Evolutionary conservation across 2,113 vertebrate genomes (phyloP).

Genomic region (Pipa parva): DNA sequence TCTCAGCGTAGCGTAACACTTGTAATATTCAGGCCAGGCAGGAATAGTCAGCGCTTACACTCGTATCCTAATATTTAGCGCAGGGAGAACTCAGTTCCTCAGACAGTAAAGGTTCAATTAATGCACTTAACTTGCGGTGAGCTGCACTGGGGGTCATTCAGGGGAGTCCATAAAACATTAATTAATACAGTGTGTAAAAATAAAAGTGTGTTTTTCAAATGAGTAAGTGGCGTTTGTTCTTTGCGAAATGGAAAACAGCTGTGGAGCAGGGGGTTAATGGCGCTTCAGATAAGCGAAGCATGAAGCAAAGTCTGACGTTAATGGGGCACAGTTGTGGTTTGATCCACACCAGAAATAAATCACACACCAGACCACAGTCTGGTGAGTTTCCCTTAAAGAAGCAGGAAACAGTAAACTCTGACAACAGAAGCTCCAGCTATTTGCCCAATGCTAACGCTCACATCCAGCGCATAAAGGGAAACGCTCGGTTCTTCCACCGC

Average conservation of each 20-base stretch:
- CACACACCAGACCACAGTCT: slow-evolving; percentile 10
- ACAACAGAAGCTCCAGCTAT: too few species aligned
- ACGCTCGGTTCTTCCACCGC: too few species aligned
- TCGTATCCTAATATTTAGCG: too few species aligned
- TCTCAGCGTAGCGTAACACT: too few species aligned
- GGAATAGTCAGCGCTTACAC: too few species aligned
- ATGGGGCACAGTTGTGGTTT: slow-evolving; percentile 32
- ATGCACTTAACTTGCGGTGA: neutral
- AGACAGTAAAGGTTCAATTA: neutral
- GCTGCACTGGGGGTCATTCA: too few species aligned
- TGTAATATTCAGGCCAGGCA: too few species aligned
- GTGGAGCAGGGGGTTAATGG: slow-evolving; percentile 38
- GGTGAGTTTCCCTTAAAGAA: slow-evolving; percentile 11
- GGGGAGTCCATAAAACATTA: neutral
- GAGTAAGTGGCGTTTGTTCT: neutral
- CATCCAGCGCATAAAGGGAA: too few species aligned
- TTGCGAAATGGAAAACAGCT: slow-evolving; percentile 28
- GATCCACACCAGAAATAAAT: slow-evolving; percentile 27
- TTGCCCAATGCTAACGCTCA: too few species aligned
- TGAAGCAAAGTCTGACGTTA: slow-evolving; percentile 30
- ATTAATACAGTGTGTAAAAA: neutral
- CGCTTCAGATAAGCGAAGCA: slow-evolving; percentile 26
- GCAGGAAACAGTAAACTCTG: too few species aligned
- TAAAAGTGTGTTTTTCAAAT: slow-evolving; percentile 24
- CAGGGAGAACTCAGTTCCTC: neutral